phyloP scores from a whole-genome alignment of 1,140 invertebrate species.

The Arion vulgaris region DNA sequence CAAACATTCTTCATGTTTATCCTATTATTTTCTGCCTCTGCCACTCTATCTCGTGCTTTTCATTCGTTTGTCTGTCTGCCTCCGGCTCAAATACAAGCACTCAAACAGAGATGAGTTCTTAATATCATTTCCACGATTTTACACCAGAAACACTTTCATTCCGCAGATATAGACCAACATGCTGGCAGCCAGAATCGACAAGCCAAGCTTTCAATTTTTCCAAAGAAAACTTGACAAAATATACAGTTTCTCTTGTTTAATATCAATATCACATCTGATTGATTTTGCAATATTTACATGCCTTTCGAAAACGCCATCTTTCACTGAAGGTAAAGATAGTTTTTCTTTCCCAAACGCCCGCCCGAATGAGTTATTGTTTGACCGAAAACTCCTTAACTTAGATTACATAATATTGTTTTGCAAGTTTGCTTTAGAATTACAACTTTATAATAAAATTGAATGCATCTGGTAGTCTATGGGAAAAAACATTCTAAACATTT shows the following conservation, averaged over 20 bases:
- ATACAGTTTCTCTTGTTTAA: slow-evolving; percentile 1
- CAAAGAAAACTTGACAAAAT: no score
- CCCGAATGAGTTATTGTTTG: neutral
- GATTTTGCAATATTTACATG: neutral
- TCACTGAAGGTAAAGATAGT: neutral
- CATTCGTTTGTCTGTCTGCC: neutral
- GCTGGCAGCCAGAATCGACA: neutral
- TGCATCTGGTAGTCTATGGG: no score
- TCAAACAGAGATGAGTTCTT: neutral
- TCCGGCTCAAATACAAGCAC: neutral
- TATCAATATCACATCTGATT: neutral
- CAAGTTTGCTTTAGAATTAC: neutral
- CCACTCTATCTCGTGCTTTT: neutral
- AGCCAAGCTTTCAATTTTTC: neutral
- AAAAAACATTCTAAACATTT: no score
- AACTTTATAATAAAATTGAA: neutral
- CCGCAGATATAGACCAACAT: neutral
- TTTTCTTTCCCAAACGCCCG: neutral
- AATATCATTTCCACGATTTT: neutral
- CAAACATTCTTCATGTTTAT: neutral
- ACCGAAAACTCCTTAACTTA: neutral
- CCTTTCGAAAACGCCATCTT: neutral
- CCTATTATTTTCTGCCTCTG: neutral
- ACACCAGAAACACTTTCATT: neutral
- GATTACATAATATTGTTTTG: slow-evolving; percentile 7